phyloP scores from a whole-genome alignment of 2,113 vertebrate genomes.

The Gadus macrocephalus region DNA sequence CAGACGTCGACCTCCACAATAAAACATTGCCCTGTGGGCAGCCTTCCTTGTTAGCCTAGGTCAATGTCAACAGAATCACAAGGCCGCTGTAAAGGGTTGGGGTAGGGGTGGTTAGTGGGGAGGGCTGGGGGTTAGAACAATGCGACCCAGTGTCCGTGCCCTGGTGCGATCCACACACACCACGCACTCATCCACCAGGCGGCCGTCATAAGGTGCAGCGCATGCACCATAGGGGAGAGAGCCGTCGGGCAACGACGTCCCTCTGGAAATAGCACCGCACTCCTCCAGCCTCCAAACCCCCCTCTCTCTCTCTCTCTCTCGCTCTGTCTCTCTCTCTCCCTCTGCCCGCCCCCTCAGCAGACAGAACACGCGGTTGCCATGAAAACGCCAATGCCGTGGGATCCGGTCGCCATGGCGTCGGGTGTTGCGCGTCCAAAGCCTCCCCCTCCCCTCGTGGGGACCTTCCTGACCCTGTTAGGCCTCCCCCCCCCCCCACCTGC shows the following conservation, averaged over 20 bases:
- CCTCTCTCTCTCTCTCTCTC: not conserved
- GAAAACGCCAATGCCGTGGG: conserved; percentile 37
- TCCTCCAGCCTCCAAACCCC: conserved; percentile 9
- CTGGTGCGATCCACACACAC: conserved; percentile 15
- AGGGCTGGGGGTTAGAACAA: conserved; percentile 34
- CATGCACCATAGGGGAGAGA: conserved; percentile 42
- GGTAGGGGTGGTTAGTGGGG: conserved; percentile 1
- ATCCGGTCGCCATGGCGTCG: not conserved
- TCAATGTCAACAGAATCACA: conserved; percentile 42
- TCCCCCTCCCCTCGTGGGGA: not conserved
- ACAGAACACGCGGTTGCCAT: conserved; percentile 43
- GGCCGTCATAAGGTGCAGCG: conserved; percentile 41
- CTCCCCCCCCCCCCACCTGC: too few relatives aligned
- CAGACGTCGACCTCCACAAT: not conserved
- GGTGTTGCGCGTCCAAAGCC: too few relatives aligned
- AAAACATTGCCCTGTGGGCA: conserved; percentile 12
- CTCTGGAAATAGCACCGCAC: conserved; percentile 38
- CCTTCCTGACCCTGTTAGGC: too few relatives aligned
- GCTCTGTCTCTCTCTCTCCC: not conserved
- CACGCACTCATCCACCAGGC: conserved; percentile 30
- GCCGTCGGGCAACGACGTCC: conserved; percentile 38
- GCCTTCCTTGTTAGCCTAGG: conserved; percentile 20
- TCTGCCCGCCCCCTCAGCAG: conserved; percentile 5
- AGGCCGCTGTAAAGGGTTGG: conserved; percentile 23
- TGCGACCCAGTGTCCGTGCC: conserved; percentile 29